A percentile compares a stretch with the other conserved stretches of the same genome.
These are phyloP conservation scores for Azemiops feae DNA, from an alignment of 2,113 vertebrate species.

Conservation along the genomic window DNA sequence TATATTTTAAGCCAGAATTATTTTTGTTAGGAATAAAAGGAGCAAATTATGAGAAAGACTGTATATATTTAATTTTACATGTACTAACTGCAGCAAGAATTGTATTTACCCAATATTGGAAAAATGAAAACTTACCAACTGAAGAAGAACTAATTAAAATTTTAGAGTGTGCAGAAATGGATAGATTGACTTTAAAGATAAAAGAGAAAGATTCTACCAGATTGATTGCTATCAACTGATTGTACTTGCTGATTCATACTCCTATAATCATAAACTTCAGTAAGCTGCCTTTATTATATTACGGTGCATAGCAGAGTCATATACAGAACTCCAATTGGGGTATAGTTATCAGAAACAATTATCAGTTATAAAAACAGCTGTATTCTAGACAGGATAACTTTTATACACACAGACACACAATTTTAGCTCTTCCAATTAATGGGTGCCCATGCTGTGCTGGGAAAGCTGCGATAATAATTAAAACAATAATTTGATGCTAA, in stretches of 20 bases:
- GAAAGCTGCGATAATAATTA: conserved; percentile 25
- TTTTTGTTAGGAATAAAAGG: no score
- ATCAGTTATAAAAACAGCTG: conserved; percentile 24
- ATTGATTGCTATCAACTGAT: not conserved
- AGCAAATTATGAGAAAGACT: no score
- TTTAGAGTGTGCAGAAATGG: no score
- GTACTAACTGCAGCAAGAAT: no score
- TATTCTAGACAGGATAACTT: conserved; percentile 4
- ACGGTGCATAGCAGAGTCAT: not conserved
- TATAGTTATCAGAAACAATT: not conserved
- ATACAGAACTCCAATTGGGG: not conserved
- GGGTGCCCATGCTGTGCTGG: not conserved
- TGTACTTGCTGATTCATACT: not conserved
- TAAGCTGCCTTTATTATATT: not conserved
- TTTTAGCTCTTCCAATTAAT: conserved; percentile 19
- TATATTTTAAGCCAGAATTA: no score
- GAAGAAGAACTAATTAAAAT: no score
- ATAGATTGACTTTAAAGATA: no score
- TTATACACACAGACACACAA: not conserved
- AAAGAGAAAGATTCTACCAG: not conserved
- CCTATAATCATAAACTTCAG: not conserved
- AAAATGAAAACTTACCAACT: no score
- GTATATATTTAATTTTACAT: no score
- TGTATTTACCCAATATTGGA: no score
- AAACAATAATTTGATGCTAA: conserved; percentile 1